Evolutionary conservation across 2,113 vertebrate species (phyloP).

Genomic region (Montifringilla adamsi): DNA sequence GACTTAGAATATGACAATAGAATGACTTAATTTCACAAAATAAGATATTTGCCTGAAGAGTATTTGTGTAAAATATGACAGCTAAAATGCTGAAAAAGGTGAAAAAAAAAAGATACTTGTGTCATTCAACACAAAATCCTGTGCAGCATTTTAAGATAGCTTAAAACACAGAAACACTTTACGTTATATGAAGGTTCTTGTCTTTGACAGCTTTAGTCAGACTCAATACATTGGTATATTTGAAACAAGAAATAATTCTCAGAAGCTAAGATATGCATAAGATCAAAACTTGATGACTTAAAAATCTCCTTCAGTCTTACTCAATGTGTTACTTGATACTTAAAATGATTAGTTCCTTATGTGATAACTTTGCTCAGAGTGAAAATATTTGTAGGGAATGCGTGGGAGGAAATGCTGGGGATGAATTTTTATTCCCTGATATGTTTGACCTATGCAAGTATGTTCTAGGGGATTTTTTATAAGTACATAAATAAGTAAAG

Average conservation of each 20-base stretch:
- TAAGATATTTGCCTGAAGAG: neutral
- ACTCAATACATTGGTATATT: neutral
- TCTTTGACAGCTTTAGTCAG: neutral
- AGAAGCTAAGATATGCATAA: neutral
- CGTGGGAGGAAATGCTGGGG: neutral
- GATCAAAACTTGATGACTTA: neutral
- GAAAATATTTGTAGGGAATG: neutral
- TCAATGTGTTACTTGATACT: neutral
- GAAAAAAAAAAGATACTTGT: neutral
- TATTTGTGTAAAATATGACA: neutral
- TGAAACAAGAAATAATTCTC: neutral
- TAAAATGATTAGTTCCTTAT: neutral
- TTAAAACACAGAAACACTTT: neutral
- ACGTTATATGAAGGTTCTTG: neutral
- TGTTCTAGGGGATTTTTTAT: neutral
- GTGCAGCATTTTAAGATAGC: neutral
- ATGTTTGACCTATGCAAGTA: neutral
- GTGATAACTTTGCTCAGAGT: neutral
- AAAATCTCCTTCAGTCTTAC: neutral
- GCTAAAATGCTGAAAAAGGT: neutral
- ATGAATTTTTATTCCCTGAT: neutral
- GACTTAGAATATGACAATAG: too few relatives aligned
- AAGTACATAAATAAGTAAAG: neutral
- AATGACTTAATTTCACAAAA: neutral
- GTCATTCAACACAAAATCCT: neutral